Percentiles rank a stretch among this genome's conserved stretches.
These are phyloP conservation scores for Ailuropoda melanoleuca DNA, from an alignment of 2,113 vertebrate genomes.

Conservation along the genomic window DNA sequence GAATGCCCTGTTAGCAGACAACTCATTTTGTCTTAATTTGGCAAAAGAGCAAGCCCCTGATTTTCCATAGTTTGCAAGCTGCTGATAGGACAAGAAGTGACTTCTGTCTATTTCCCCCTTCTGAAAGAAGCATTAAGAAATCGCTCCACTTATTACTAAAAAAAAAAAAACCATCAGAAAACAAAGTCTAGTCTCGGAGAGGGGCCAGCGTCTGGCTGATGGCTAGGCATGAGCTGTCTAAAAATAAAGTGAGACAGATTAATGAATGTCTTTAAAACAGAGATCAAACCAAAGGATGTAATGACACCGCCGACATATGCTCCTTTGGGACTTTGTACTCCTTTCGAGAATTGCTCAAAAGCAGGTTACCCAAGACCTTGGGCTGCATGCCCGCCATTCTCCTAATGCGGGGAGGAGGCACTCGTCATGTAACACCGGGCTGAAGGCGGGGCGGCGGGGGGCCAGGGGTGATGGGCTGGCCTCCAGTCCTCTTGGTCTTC, in stretches of 20 bases:
- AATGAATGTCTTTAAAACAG: constrained; percentile 48
- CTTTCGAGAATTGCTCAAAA: constrained; percentile 50
- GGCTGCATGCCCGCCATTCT: not conserved
- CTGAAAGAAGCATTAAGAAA: not conserved
- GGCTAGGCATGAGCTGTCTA: constrained; percentile 15
- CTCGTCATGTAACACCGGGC: not conserved
- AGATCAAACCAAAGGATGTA: constrained; percentile 53
- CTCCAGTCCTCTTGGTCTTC: not conserved
- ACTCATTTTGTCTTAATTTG: not conserved
- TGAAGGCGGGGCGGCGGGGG: accelerated
- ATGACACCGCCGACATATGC: not conserved
- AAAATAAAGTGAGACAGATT: constrained; percentile 56
- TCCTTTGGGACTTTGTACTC: not conserved
- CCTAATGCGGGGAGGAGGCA: too few relatives aligned
- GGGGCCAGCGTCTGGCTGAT: not conserved
- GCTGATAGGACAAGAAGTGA: not conserved
- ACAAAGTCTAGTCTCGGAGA: constrained; percentile 22
- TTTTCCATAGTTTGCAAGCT: not conserved
- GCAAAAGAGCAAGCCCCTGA: not conserved
- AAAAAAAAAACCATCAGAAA: not conserved
- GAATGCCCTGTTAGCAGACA: not conserved
- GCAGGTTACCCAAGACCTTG: constrained; percentile 40
- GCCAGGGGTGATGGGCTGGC: not conserved
- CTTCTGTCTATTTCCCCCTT: not conserved
- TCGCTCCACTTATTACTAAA: not conserved